Evolutionary conservation across 2,888 invertebrate species (phyloP), one percentile per base, ranked within the genome.

Genomic region (Rutpela maculata): DNA sequence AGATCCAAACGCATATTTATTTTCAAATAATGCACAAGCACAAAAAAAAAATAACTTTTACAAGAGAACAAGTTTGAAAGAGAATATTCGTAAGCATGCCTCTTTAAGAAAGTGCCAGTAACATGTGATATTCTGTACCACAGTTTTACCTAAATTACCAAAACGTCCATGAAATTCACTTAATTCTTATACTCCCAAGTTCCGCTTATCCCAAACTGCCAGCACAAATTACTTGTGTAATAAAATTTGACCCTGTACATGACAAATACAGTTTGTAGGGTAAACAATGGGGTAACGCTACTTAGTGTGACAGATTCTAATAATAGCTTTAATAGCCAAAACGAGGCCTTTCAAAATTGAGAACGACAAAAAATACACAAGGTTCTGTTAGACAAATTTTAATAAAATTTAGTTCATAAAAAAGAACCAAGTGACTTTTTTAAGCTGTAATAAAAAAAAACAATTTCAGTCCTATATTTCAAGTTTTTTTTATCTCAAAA

Each of bases 231-330:
- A 35, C 22, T 55, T 55, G 26, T 31, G 31, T 63, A 72, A 72
- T 72, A 72, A 72, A 72, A 63, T 26, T 38, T 72, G 72, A 72
- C 72, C 72, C 72, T 72, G 63, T 31, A 60, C 60, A 60, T 18
- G 31, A 63, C 55, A 72, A 72, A 72, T 35, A 63, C 62, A 35
- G 50, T 72, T 63, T 31, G 55, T 31, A 63, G 63, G 63, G 72
- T 72, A 72, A 72, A 72, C 72, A 72, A 72, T 72, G 72, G 72
- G 70, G 72, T 72, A 72, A 72, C 55, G 72, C 72, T 63, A 72
- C 72, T 72, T 72, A 72, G 67, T 67, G 55, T 67, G 72, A 59
- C 70, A 60, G 63, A 60, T 26, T 43, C 55, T 17, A 72, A 50
- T 69, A 38, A 69, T 69, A 15, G 57, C 22, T 69, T 57, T 69